Evolutionary conservation across 2,797 vertebrate genomes (phyloP).

Genomic region (Eulemur mongoz): DNA sequence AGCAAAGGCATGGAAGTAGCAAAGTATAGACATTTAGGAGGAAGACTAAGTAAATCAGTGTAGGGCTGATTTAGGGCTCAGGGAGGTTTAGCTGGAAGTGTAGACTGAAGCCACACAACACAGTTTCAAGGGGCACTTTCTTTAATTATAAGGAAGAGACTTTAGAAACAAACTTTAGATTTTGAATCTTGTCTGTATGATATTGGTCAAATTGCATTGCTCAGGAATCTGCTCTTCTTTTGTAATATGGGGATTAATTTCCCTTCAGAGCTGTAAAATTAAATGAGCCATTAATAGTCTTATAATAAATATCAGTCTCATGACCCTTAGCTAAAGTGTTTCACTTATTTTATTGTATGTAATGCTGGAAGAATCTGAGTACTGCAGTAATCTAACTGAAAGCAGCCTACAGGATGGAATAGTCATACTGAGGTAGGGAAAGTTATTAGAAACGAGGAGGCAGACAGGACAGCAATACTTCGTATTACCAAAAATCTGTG

Average conservation of each 20-base stretch:
- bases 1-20: not conserved
- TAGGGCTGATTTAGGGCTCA: not conserved
- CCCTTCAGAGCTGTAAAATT: not conserved
- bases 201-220: not conserved
- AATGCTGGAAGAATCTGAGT: not conserved
- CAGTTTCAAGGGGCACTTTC: not conserved
- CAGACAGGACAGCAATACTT: not conserved
- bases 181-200: not conserved
- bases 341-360: conserved; percentile 18
- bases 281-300: conserved; percentile 13
- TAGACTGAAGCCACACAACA: not conserved
- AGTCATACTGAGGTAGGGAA: not conserved
- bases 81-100: not conserved
- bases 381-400: not conserved
- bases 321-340: not conserved
- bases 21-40: not conserved
- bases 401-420: not conserved
- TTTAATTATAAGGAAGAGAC: not conserved
- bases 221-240: conserved; percentile 21
- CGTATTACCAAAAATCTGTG: not conserved
- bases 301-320: conserved; percentile 18
- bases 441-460: not conserved
- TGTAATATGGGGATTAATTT: conserved; percentile 24
- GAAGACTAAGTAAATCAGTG: not conserved
- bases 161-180: conserved; percentile 1